Evolutionary conservation across 1,140 invertebrate species (phyloP), one percentile per base, ranked within the genome.

Genomic region (Aricia agestis): DNA sequence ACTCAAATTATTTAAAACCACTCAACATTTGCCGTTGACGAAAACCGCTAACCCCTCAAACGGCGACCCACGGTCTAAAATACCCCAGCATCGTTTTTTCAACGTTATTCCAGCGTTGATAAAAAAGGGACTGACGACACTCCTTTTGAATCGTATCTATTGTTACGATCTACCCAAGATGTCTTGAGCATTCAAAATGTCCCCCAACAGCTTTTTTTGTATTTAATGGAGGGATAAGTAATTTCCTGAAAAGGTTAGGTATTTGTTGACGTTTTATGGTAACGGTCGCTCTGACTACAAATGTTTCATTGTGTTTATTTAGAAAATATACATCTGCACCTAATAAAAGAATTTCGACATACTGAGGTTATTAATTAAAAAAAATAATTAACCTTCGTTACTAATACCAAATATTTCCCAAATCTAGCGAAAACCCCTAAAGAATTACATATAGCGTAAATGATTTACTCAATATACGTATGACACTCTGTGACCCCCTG

Each of bases 121-220:
- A 57, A 84, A 86, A 87, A 87, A 89, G 85, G 81, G 82, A 81
- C 83, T 81, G 82, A 79, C 78, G 82, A 84, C 87, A 84, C 80
- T 82, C 81, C 81, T 80, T 80, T 80, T 78, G 72, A 76, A 75
- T 78, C 74, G 72, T 84, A 89, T 89, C 85, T 89, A 79, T 89
- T 87, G 84, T 89, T 81, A 83, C 76, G 73, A 87, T 89, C 84
- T 82, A 74, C 74, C 78, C 68, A 75, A 81, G 83, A 82, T 77
- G 75, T 78, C 79, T 81, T 77, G 79, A 79, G 81, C 79, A 81
- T 84, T 76, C 80, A 77, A 84, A 86, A 82, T 83, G 82, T 82
- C 77, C 74, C 72, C 76, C 76, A 79, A 79, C 76, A 77, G 65
- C 71, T 45, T 77, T 81, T 83, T 81, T 83, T 79, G 71, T 68